Evolutionary conservation across 2,113 vertebrate genomes (phyloP).

Genomic region (Paramormyrops kingsleyae): DNA sequence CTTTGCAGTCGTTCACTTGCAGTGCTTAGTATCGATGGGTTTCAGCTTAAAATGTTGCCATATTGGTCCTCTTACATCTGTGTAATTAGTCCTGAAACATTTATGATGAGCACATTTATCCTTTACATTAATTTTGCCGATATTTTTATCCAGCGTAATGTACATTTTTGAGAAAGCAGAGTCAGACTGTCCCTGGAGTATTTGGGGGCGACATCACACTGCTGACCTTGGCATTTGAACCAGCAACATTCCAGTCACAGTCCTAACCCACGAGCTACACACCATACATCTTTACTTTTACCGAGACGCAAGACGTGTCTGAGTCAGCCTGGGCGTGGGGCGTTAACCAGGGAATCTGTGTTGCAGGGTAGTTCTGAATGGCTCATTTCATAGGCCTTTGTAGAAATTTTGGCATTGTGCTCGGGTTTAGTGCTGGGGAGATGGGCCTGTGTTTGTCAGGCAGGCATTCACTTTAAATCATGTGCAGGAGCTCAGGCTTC

Average conservation of each 20-base stretch:
- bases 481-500: neutral
- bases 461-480: neutral
- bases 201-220: neutral
- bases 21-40: neutral
- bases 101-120: constrained; percentile 50
- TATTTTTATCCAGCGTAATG: no score
- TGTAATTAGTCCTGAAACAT: constrained; percentile 48
- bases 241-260: neutral
- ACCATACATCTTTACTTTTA: constrained; percentile 15
- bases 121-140: constrained; percentile 31
- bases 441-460: neutral
- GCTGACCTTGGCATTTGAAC: neutral
- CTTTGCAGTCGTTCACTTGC: neutral
- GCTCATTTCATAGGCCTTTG: neutral
- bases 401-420: neutral
- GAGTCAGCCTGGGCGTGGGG: constrained; percentile 18
- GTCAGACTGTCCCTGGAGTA: neutral
- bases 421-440: neutral
- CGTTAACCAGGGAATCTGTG: constrained; percentile 21
- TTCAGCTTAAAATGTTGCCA: neutral
- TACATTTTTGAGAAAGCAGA: no score
- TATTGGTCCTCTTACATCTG: neutral
- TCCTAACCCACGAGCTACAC: constrained; percentile 20
- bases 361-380: constrained; percentile 35
- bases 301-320: constrained; percentile 11